Evolutionary conservation across 2,797 vertebrate species (phyloP).

Genomic region (Hippoglossus hippoglossus): DNA sequence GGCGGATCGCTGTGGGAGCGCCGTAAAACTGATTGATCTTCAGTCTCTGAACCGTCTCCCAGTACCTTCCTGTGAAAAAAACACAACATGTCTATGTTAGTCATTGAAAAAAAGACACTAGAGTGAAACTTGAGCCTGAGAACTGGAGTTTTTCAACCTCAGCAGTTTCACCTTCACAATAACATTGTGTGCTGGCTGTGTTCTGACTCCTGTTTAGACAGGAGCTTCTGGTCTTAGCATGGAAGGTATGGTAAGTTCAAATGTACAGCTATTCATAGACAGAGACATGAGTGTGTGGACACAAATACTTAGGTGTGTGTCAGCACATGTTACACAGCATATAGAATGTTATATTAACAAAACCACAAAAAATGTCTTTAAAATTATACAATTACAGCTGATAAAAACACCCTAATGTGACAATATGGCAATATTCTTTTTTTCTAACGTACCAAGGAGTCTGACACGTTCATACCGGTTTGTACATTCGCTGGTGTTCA

Average conservation of each 20-base stretch:
- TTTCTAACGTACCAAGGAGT: neutral
- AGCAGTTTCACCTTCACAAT: slow-evolving; percentile 1
- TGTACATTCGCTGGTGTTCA: slow-evolving; percentile 19
- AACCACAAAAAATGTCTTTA: neutral
- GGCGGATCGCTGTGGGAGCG: slow-evolving; percentile 93
- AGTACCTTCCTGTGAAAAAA: slow-evolving; percentile 90
- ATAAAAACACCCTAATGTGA: fast-evolving
- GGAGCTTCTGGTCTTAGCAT: slow-evolving; percentile 41
- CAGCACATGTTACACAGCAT: neutral
- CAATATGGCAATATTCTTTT: neutral
- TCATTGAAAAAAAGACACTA: neutral
- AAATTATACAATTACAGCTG: too few relatives aligned
- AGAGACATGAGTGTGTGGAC: neutral
- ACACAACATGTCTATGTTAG: neutral
- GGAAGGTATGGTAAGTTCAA: slow-evolving; percentile 24
- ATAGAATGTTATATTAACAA: neutral
- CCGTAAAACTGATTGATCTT: slow-evolving; percentile 97
- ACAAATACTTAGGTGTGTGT: neutral
- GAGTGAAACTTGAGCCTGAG: neutral
- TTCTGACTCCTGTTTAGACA: slow-evolving; percentile 15
- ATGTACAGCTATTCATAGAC: slow-evolving; percentile 42
- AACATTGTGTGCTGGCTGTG: neutral
- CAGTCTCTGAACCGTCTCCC: slow-evolving; percentile 94
- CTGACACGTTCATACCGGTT: neutral
- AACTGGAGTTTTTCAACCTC: neutral